Evolutionary conservation across 1,140 invertebrate genomes (phyloP).

Genomic region (Pinna nobilis): DNA sequence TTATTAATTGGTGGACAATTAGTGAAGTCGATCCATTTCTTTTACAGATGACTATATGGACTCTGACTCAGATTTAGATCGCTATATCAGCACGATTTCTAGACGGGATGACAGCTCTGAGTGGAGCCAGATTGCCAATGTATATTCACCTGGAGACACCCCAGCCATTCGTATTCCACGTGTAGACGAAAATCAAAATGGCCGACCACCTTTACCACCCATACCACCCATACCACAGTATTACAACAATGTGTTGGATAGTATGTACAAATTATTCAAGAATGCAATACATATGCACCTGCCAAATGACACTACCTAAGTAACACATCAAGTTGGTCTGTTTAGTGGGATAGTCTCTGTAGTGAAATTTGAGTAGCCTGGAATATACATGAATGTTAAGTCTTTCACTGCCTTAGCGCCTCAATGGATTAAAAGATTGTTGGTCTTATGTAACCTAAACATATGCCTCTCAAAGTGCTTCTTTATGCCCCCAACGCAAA

Average conservation of each 20-base stretch:
- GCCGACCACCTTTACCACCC: conserved; percentile 14
- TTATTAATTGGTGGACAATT: not conserved
- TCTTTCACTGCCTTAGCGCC: no score
- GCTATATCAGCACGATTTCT: not conserved
- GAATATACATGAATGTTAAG: no score
- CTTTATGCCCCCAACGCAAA: no score
- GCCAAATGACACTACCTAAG: not conserved
- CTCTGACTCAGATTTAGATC: not conserved
- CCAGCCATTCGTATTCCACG: not conserved
- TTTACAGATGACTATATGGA: conserved; percentile 5
- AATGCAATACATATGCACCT: not conserved
- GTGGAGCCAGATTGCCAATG: conserved; percentile 27
- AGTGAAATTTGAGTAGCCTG: no score
- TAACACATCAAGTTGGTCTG: not conserved
- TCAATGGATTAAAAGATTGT: no score
- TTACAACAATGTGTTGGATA: not conserved
- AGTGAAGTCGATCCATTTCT: not conserved
- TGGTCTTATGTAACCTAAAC: no score
- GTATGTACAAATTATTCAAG: not conserved
- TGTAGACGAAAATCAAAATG: not conserved
- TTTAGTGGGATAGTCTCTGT: not conserved
- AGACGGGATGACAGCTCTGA: conserved; percentile 4
- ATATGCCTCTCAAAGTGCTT: no score
- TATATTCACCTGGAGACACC: conserved; percentile 20
- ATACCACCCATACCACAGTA: not conserved